Base-by-base conservation (phyloP, 2,113 vertebrate genomes). In the Sakesphorus luctuosus region DNA sequence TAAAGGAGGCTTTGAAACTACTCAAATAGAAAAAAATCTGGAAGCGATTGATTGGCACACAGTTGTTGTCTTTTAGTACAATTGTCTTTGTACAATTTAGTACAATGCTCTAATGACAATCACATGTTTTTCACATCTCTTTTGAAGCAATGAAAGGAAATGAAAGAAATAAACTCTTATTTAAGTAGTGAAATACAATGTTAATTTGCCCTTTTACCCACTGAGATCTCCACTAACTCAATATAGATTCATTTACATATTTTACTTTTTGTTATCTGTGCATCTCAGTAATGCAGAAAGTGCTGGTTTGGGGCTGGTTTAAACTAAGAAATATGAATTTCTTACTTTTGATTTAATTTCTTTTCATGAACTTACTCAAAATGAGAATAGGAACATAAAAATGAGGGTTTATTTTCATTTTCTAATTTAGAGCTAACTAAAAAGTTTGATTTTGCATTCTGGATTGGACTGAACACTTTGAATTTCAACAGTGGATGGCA, bases 401-500 rank as follows among this genome's bases (percentile, higher is more conserved):
- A 2, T 53, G 14, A 72, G 9, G 19, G 28, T 28, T n/a, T 55
- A 93, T 67, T 75, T 78, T 35, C 25, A 28, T 91, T 79, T 80
- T n/a, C 26, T 77, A n/a, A 17, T 80, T 44, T 78, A 99, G 99
- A 98, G 35, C 92, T 99, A 86, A 93, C 19, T 18, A 56, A 87
- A 85, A 77, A 88, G 21, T 88, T 96, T 31, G 61, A 97, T 24
- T 96, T 87, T 93, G 26, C 98, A 49, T 94, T 99, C 63, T 99
- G 99, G 99, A 99, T 98, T 77, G 99, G 99, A 84, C 92, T 99
- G 23, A 99, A 99, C 68, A 98, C 97, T 93, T 95, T 99, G 96
- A 98, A 98, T 93, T 98, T 97, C 90, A 98, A 98, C 61, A 98
- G 92, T 38, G 99, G 99, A 40, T 99, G 99, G 99, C 98, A 99